A percentile compares a stretch with the other conserved stretches of the same genome.
Conservation (phyloP, 2,888 invertebrate genomes). For the Xestia c-nigrum region DNA sequence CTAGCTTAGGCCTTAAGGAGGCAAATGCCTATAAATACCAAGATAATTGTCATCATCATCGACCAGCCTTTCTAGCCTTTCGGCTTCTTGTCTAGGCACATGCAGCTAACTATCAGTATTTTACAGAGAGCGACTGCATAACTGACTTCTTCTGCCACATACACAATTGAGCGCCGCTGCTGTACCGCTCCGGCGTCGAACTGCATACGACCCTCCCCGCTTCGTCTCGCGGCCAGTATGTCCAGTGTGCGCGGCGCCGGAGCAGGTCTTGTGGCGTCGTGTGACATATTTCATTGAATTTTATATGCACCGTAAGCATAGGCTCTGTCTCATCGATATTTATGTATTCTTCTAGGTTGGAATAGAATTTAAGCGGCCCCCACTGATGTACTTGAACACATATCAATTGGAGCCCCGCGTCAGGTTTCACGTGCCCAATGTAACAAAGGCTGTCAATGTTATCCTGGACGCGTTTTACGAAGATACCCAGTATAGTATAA, state of each 20-base stretch:
- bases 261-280: no score
- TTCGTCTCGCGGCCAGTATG: no score
- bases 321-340: not conserved
- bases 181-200: no score
- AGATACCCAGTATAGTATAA: constrained; percentile 79
- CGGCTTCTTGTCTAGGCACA: not conserved
- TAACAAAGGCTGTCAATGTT: constrained; percentile 69
- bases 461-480: constrained; percentile 77
- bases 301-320: not conserved
- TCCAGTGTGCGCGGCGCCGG: no score
- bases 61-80: not conserved
- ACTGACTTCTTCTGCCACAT: not conserved
- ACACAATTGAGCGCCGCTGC: no score
- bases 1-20: not conserved
- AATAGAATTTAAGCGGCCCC: constrained; percentile 83
- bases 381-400: constrained; percentile 76
- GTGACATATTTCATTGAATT: no score
- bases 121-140: not conserved
- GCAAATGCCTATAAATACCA: not conserved
- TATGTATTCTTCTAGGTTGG: constrained; percentile 72
- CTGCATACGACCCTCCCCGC: no score
- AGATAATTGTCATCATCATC: not conserved
- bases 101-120: not conserved
- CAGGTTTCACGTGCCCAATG: constrained; percentile 70
- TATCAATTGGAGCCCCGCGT: constrained; percentile 80